A percentile compares a stretch with the other conserved stretches of the same genome.
Conservation (phyloP, 2,888 invertebrate species). For the Sabatieria punctata region DNA sequence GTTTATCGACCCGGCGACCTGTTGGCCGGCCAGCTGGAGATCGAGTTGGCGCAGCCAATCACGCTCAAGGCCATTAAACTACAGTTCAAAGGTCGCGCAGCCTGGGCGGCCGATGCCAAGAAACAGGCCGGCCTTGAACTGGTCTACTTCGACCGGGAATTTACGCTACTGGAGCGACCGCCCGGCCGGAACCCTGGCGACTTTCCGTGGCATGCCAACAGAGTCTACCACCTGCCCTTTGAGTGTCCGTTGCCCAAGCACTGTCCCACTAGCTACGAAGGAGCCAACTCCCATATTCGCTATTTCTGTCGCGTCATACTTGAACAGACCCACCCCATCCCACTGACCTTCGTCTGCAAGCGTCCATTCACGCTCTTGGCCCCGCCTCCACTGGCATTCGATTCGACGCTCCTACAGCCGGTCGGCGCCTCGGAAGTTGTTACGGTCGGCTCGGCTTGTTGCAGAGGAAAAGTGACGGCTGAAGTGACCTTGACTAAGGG, state of each 20-base stretch:
- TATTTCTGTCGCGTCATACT: constrained; percentile 25
- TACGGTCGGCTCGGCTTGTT: constrained; percentile 22
- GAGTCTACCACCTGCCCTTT: constrained; percentile 24
- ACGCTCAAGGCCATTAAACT: constrained; percentile 15
- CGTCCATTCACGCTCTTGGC: constrained; percentile 21
- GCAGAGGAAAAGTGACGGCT: too few relatives aligned
- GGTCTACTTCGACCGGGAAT: constrained; percentile 26
- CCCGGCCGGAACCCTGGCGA: constrained; percentile 27
- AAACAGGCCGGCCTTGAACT: constrained; percentile 14
- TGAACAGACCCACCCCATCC: constrained; percentile 19
- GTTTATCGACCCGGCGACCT: constrained; percentile 17
- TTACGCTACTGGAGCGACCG: constrained; percentile 26
- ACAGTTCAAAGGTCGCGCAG: constrained; percentile 17
- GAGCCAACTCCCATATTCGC: too few relatives aligned
- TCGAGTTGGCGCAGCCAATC: constrained; percentile 13
- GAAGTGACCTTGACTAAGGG: too few relatives aligned
- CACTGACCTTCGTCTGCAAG: too few relatives aligned
- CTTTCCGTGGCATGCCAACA: constrained; percentile 25
- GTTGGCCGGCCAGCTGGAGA: constrained; percentile 13
- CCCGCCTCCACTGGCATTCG: constrained; percentile 15
- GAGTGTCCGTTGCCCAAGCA: constrained; percentile 26
- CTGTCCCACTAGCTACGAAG: constrained; percentile 24
- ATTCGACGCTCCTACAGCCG: constrained; percentile 18
- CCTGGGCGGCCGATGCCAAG: constrained; percentile 7
- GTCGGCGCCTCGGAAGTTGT: constrained; percentile 16